Evolutionary conservation across 1,140 invertebrate genomes (phyloP).

Genomic region (Sitobion miscanthi): DNA sequence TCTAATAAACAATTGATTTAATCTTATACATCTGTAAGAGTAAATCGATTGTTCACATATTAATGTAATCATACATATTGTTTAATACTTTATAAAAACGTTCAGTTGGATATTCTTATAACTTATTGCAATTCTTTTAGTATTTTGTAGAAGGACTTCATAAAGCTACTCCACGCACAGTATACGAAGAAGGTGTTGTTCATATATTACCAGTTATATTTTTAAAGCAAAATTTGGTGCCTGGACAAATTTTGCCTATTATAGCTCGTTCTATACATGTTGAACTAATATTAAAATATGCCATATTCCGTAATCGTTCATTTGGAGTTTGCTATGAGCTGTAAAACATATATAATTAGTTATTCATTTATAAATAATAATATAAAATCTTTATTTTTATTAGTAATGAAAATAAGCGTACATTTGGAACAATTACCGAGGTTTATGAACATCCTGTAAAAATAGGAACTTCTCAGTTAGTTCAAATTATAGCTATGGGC

Average conservation of each 20-base stretch:
- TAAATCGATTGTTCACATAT: too few species aligned
- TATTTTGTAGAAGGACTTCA: slow-evolving; percentile 20
- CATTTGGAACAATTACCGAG: slow-evolving; percentile 40
- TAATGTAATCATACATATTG: not conserved
- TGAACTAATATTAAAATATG: not conserved
- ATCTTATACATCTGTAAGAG: too few species aligned
- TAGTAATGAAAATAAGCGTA: slow-evolving; percentile 25
- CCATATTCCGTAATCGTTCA: not conserved
- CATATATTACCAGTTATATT: slow-evolving; percentile 29
- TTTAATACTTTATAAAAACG: not conserved
- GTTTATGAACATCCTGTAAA: slow-evolving; percentile 24
- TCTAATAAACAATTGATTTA: not conserved
- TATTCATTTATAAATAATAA: not conserved
- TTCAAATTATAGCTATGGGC: slow-evolving; percentile 39
- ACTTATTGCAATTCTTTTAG: slow-evolving; percentile 11
- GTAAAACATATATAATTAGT: slow-evolving; percentile 11
- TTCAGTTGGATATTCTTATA: not conserved
- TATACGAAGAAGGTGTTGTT: slow-evolving; percentile 23
- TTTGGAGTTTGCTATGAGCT: slow-evolving; percentile 37
- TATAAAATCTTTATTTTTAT: not conserved
- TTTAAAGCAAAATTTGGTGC: not conserved
- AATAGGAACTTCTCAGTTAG: not conserved
- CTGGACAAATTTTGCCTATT: slow-evolving; percentile 34
- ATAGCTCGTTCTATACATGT: not conserved
- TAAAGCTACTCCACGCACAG: slow-evolving; percentile 14